These are phyloP conservation scores for Montipora foliosa DNA, from an alignment of 64 coral and sea anemone species.

Conservation along the genomic window DNA sequence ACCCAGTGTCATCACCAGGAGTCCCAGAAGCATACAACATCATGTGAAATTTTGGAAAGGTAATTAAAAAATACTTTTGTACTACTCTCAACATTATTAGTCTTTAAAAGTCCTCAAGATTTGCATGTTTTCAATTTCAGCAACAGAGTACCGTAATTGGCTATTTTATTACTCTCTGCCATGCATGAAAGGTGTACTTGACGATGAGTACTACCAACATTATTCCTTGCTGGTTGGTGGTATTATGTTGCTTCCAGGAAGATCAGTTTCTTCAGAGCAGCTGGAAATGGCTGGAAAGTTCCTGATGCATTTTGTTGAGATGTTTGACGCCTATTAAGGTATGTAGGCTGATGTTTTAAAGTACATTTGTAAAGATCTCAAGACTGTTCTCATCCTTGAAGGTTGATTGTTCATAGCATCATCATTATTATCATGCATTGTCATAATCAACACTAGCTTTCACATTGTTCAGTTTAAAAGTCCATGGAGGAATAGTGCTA, in stretches of 20 bases:
- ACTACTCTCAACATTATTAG: no score
- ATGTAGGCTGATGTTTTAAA: neutral
- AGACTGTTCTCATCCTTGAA: no score
- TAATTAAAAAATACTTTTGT: slow-evolving; percentile 1
- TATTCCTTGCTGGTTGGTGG: neutral
- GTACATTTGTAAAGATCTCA: no score
- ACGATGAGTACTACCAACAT: slow-evolving; percentile 5
- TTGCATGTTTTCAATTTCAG: neutral
- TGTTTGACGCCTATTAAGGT: neutral
- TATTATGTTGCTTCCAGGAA: neutral
- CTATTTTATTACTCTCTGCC: slow-evolving; percentile 55
- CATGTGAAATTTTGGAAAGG: slow-evolving; percentile 67
- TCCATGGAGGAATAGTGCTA: neutral
- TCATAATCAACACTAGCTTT: neutral
- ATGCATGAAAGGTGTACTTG: slow-evolving; percentile 41
- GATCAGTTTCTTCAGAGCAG: neutral
- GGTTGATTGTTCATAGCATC: no score
- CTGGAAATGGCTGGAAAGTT: neutral
- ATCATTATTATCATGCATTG: no score
- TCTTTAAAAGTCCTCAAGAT: no score
- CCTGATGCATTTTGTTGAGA: slow-evolving; percentile 8
- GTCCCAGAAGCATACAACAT: neutral
- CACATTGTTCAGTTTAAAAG: neutral
- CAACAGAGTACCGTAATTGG: slow-evolving; percentile 34
- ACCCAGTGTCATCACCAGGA: slow-evolving; percentile 22